Evolutionary conservation across 2,888 invertebrate species (phyloP), one percentile per base, ranked within the genome.

Genomic region (Diaperis boleti): DNA sequence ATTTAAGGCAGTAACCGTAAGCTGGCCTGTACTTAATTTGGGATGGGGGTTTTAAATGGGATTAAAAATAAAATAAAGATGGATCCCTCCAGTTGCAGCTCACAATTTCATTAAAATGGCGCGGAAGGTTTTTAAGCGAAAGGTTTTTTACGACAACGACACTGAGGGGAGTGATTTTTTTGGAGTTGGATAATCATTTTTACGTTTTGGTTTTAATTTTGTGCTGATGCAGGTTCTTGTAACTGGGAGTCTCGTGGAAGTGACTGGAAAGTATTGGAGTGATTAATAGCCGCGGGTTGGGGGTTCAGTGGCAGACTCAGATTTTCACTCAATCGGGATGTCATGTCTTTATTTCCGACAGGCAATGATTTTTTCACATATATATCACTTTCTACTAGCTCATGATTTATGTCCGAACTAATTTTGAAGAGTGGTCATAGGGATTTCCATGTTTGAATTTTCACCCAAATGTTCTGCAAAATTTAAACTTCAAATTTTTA

Each of bases 211-310:
- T 33, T 33, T 33, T 33, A 33, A 33, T 33, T 33, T 33, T 13
- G 33, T 33, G 11, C 5, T 33, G 10, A 33, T 33, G 33, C 11
- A 11, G n/a, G 33, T 33, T 33, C 11, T 33, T 33, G 33, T 33
- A 13, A 33, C 33, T 33, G 33, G 11, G 26, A 33, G 33, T 33
- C n/a, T n/a, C 33, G 11, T 33, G 33, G 33, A 33, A 33, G 33
- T 33, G 33, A 33, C 39, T 39, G 39, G 15, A 39, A 39, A 39
- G 15, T 15, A 39, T 39, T 39, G 39, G 15, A 6, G 39, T 39
- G 39, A 39, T 39, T 39, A 39, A 39, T 39, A 7, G 39, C 39
- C 5, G 33, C 6, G 8, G n/a, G 13, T 11, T n/a, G 11, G 5
- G 33, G 6, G 33, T 33, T 26, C 26, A 13, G 10, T 33, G 33